Evolutionary conservation across 2,888 invertebrate genomes (phyloP), one percentile per base, ranked within the genome.

Genomic region (Melolontha melolontha): DNA sequence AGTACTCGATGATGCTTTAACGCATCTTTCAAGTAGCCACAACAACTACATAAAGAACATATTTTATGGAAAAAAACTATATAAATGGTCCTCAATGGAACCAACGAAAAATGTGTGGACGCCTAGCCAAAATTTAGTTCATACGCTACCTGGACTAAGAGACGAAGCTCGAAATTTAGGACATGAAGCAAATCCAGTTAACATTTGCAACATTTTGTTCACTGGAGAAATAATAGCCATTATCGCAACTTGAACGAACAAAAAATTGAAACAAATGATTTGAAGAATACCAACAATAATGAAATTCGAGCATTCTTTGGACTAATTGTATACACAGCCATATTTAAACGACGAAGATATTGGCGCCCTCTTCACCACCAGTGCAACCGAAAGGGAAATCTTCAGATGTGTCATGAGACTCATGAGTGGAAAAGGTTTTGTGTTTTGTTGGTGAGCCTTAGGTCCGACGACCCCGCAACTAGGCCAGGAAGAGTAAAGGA

Each of bases 391-490:
- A 47, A 7, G 47, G 2, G 47, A 47, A 17, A 12, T 47, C 12
- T 47, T 47, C 12, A 47, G 47, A 47, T 11, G 10, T 12, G 12
- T 47, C 12, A 47, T 11, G n/a, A n/a, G n/a, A n/a, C n/a, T n/a
- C n/a, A n/a, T n/a, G 12, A 47, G 47, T 12, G 11, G 47, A 47
- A 47, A 47, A 47, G 11, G 17, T 47, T 47, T 47, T 11, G 1
- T 47, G 12, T 47, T 47, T 47, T 47, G 47, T 55, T 77, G 17
- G 34, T 54, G 27, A 65, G 66, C 44, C 55, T 77, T 50, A 29
- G 73, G 41, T 76, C 76, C 71, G 74, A 76, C 64, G 69, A 75
- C 29, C 29, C 29, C 29, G 29, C 29, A 29, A 29, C 29, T 29
- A 29, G 29, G 29, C 29, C 29, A 29, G 71, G 54, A 67, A 16